phyloP scores from a whole-genome alignment of 2,797 vertebrate species.

The Cuculus canorus region DNA sequence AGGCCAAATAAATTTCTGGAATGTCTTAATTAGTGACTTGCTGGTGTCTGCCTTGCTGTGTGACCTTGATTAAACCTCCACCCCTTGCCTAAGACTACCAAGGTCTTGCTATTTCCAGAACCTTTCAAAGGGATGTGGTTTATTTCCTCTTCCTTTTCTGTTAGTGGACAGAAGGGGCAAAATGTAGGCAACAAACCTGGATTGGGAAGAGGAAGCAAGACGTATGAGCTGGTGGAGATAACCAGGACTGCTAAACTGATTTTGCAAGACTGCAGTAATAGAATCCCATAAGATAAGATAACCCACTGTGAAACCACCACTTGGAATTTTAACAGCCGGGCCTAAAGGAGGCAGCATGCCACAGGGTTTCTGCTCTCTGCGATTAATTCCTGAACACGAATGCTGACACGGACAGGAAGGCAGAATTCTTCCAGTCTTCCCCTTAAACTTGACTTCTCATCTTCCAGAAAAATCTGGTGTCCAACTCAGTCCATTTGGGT shows the following conservation, averaged over 20 bases:
- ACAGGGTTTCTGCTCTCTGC: not conserved
- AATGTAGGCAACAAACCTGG: not conserved
- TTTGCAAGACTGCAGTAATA: not conserved
- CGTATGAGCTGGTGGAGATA: accelerated
- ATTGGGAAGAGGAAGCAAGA: not conserved
- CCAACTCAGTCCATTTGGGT: not conserved
- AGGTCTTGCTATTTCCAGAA: not conserved
- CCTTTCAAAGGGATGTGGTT: not conserved
- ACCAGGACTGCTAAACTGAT: not conserved
- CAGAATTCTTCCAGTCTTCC: not conserved
- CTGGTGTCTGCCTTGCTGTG: not conserved
- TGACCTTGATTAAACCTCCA: not conserved
- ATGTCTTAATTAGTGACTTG: not conserved
- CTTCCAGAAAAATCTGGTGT: not conserved
- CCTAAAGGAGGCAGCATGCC: not conserved
- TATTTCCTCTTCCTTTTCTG: conserved; percentile 17
- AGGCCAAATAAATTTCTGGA: not conserved
- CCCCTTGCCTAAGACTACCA: not conserved
- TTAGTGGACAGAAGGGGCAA: not conserved
- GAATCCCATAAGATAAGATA: not conserved
- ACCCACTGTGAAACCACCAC: not conserved
- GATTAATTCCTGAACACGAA: accelerated
- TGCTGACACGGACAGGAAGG: not conserved
- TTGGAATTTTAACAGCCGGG: not conserved
- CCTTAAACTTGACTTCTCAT: not conserved